phyloP scores from a whole-genome alignment of 2,797 vertebrate genomes.

The Diplodus sargus region DNA sequence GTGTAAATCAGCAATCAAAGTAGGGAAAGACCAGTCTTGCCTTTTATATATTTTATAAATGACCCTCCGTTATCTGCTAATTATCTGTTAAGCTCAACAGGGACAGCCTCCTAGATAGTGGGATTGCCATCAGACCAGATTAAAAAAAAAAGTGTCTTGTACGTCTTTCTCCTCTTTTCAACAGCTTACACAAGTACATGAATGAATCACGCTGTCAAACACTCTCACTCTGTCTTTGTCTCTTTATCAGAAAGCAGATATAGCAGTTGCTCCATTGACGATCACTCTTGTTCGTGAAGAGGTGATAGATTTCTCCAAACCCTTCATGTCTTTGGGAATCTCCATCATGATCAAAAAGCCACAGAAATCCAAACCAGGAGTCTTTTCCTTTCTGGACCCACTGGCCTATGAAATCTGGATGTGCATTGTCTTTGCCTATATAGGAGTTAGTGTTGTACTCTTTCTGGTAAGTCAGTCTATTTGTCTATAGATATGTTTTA shows the following conservation, averaged over 20 bases:
- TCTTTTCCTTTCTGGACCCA: constrained; percentile 98
- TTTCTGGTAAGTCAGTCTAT: constrained; percentile 90
- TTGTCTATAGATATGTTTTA: neutral
- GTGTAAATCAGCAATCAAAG: neutral
- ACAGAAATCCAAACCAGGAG: constrained; percentile 98
- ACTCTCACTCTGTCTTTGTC: constrained; percentile 24
- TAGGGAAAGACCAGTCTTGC: too few relatives aligned
- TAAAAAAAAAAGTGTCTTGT: neutral
- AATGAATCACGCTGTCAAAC: neutral
- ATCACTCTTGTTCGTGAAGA: constrained; percentile 98
- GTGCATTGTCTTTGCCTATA: constrained; percentile 99
- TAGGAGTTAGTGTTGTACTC: constrained; percentile 98
- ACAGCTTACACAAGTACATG: neutral
- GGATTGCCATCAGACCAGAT: neutral
- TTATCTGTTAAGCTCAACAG: constrained; percentile 10
- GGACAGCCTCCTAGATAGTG: neutral
- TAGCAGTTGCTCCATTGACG: constrained; percentile 95
- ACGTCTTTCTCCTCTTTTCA: neutral
- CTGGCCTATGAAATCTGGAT: constrained; percentile 99
- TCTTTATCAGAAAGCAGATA: constrained; percentile 93
- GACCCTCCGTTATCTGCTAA: constrained; percentile 6
- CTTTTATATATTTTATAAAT: neutral
- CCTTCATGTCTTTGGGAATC: constrained; percentile 98
- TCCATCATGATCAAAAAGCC: constrained; percentile 99
- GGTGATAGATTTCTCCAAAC: constrained; percentile 99